phyloP scores from a whole-genome alignment of 2,797 vertebrate species.

The Tragelaphus eurycerus region DNA sequence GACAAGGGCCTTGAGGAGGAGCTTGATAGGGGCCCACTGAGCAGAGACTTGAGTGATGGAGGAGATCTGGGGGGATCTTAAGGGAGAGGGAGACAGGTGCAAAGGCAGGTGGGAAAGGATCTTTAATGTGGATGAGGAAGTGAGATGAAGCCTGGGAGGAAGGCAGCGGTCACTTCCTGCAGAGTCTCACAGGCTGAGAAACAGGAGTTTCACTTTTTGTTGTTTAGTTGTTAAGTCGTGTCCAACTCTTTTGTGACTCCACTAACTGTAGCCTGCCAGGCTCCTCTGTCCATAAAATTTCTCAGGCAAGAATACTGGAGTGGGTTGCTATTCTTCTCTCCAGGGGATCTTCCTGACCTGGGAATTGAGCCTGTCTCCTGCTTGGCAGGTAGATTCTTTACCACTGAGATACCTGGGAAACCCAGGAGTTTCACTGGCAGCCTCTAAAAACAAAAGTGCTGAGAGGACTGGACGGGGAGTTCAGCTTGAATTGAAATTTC shows the following conservation, averaged over 20 bases:
- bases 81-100: no score
- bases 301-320: neutral
- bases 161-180: neutral
- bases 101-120: neutral
- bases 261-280: neutral
- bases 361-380: neutral
- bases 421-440: neutral
- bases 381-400: neutral
- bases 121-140: neutral
- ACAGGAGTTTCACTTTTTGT: neutral
- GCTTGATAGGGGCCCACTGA: neutral
- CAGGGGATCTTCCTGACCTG: neutral
- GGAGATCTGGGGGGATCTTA: accelerated
- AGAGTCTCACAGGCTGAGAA: neutral
- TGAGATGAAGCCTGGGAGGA: neutral
- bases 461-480: neutral
- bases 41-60: no score
- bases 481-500: neutral
- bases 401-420: neutral
- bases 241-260: neutral
- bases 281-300: neutral
- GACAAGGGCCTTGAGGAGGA: neutral
- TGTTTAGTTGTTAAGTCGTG: neutral
- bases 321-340: neutral
- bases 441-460: neutral